A percentile compares a stretch with the other conserved stretches of the same genome.
Conservation (phyloP, 2,797 vertebrate genomes). For the Acanthurus leucopareius region DNA sequence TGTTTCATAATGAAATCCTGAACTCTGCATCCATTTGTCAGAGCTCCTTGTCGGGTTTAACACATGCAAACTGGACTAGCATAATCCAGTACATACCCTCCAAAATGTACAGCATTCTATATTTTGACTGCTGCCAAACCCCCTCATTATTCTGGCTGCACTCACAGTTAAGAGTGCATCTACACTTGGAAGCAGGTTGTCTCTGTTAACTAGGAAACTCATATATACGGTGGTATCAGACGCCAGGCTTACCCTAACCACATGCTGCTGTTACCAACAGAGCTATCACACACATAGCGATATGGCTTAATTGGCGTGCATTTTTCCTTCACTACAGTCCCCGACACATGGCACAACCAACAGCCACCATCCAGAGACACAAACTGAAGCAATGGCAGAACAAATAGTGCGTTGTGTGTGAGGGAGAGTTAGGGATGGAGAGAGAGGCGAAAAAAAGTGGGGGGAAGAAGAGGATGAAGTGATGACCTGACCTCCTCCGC, state of each 20-base stretch:
- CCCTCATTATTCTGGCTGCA: neutral
- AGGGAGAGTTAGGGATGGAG: conserved; percentile 31
- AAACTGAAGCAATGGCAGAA: conserved; percentile 47
- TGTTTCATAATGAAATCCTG: conserved; percentile 43
- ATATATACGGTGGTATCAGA: conserved; percentile 37
- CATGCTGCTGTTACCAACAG: conserved; percentile 50
- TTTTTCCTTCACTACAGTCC: conserved; percentile 43
- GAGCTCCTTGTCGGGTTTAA: conserved; percentile 6
- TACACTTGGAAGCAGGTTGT: conserved; percentile 47
- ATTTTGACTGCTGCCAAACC: conserved; percentile 23
- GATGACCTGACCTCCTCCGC: conserved; percentile 73
- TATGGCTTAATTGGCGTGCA: conserved; percentile 61
- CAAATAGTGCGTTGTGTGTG: conserved; percentile 41
- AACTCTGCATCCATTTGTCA: conserved; percentile 1
- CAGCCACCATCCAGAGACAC: conserved; percentile 50
- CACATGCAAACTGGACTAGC: neutral
- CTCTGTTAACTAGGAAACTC: conserved; percentile 49
- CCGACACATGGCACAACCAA: conserved; percentile 39
- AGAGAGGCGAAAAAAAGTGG: conserved; percentile 25
- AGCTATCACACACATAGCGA: conserved; percentile 49
- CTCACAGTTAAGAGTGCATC: conserved; percentile 19
- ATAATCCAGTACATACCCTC: neutral
- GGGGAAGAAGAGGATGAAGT: conserved; percentile 60
- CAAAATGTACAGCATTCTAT: conserved; percentile 5
- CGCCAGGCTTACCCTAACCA: conserved; percentile 42